Base-by-base conservation (phyloP, 2,797 vertebrate genomes). In the Onychomys leucogaster region DNA sequence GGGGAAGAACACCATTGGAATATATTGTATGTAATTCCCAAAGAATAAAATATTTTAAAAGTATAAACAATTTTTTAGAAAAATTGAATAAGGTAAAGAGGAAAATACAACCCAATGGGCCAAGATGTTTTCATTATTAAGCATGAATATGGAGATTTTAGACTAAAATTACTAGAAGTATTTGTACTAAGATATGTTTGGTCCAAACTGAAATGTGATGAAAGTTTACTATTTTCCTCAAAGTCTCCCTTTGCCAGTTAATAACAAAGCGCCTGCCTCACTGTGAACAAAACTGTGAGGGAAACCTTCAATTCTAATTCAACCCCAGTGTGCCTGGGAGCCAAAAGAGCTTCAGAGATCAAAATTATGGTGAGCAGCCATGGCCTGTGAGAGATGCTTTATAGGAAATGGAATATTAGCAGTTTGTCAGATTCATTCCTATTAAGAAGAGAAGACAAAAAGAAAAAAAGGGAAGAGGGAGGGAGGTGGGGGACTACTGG, bases 391-490 rank as follows among this genome's bases (percentile, higher is more conserved):
- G 37, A 94, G n/a, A 85, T 90, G 32, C 88, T 96, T 96, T 82
- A 89, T 89, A 89, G 63, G 21, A 93, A 96, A 97, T 96, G 95
- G 89, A 97, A 95, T 96, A 96, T 95, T 97, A 96, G 94, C 71
- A 94, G 67, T 94, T 90, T 95, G 52, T 96, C 86, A 93, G 57
- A 34, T 96, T 63, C 41, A 32, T 65, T 32, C 65, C 69, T 25
- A 41, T 75, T 82, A 92, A 91, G 77, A 91, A 96, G 46, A 89
- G 27, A 95, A 73, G 73, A 32, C 21, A 91, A 75, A 91, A 89
- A 59, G 34, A 69, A 84, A 61, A 29, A 23, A 21, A 21, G 37
- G 63, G 49, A 46, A 8, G n/a, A 10, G 3, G 17, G 10, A 5
- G 4, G 10, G 25, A 11, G 5, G 3, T 0, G 49, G 4, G 13